phyloP scores from a whole-genome alignment of 2,113 vertebrate species.

The Rattus rattus region DNA sequence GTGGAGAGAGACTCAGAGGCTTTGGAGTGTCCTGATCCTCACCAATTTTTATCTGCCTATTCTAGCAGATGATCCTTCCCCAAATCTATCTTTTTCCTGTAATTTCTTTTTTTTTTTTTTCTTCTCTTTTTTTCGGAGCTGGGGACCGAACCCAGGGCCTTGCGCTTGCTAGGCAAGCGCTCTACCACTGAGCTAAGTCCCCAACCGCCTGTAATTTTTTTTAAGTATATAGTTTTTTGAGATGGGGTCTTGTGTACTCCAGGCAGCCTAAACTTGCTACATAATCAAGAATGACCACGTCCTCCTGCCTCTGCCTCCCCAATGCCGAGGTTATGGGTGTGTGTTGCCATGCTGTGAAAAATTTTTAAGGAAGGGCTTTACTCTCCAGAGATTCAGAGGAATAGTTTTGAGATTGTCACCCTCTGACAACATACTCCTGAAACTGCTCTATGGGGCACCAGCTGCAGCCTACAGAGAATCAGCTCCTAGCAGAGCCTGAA shows the following conservation, averaged over 20 bases:
- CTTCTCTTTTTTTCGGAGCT: no score
- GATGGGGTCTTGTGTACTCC: neutral
- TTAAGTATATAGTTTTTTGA: neutral
- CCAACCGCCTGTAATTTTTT: neutral
- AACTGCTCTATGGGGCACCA: neutral
- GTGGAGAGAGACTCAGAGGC: neutral
- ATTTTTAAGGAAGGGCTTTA: conserved; percentile 40
- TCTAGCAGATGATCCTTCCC: neutral
- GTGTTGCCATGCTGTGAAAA: neutral
- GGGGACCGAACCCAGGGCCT: no score
- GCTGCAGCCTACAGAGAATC: neutral
- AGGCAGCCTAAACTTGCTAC: neutral
- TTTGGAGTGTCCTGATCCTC: neutral
- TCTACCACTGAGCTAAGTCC: no score
- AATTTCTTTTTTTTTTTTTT: no score
- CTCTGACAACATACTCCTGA: neutral
- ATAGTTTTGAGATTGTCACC: neutral
- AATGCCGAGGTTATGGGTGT: neutral
- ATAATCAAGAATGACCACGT: neutral
- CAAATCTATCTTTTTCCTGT: neutral
- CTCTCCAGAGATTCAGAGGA: neutral
- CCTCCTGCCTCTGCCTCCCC: neutral
- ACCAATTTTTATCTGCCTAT: neutral
- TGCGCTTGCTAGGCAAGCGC: no score
- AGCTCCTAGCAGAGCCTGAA: neutral